Evolutionary conservation across 2,888 invertebrate genomes (phyloP), one percentile per base, ranked within the genome.

Genomic region (Aphidoletes aphidimyza): DNA sequence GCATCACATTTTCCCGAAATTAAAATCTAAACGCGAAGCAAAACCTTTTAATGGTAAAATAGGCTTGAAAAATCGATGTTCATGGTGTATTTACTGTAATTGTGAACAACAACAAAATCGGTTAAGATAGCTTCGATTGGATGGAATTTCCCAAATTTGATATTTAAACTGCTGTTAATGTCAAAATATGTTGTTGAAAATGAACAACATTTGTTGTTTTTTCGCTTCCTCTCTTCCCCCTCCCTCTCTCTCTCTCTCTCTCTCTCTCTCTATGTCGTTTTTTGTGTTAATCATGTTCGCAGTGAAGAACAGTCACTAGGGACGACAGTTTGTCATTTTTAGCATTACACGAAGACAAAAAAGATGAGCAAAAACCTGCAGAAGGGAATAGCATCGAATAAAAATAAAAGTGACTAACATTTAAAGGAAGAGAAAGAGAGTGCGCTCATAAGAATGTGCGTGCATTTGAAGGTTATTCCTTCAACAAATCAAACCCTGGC

Each of bases 351-450:
- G 22, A 17, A 22, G 26, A 54, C n/a, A 54, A 54, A 54, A 3
- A 54, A 54, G 11, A 26, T 5, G 26, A 14, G 47, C 6, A 19
- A 3, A 19, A 17, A 2, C 6, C 47, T 42, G 42, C 42, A 42
- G 8, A 42, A 14, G 42, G 42, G 42, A 42, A n/a, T n/a, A n/a
- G n/a, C n/a, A n/a, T n/a, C n/a, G n/a, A n/a, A n/a, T n/a, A n/a
- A n/a, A 26, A n/a, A 34, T 30, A 69, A 69, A 69, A 69, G 69
- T 26, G 22, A 69, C 69, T 69, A 69, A 69, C 26, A 69, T 69
- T 69, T 69, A 14, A 42, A 42, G 30, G 14, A 69, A 69, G 11
- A 26, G 30, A 69, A 34, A 69, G 30, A 34, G 30, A 69, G 14
- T 30, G 2, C 9, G 34, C 30, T 5, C 3, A 22, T 22, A 3